Evolutionary conservation across 2,113 vertebrate species (phyloP), one percentile per base, ranked within the genome.

Genomic region (Gadus chalcogrammus): DNA sequence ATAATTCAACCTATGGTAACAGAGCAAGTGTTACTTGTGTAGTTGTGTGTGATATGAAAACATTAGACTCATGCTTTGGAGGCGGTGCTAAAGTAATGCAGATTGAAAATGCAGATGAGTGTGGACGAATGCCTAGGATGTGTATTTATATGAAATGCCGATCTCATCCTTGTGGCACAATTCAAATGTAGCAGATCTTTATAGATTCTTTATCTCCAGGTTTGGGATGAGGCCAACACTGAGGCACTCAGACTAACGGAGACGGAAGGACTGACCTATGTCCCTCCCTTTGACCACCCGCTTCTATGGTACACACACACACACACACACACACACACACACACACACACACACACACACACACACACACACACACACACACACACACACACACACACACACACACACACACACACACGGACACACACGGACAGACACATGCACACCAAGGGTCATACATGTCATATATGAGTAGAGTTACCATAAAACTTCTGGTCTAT

Each of bases 161-260:
- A n/a, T 61, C 5, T 15, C 11, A 56, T 17, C 1, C 59, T 58
- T 27, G 22, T 38, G 24, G 24, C 22, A n/a, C 27, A 65, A 16
- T 3, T 62, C 27, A 15, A 15, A 24, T 12, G 15, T 4, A 15
- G 12, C 42, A 62, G 22, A 24, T 22, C 8, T 62, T 16, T 28
- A 28, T 31, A 62, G 28, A 1, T 3, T 18, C 4, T 62, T 17
- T 71, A 35, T 24, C 53, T 22, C n/a, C 75, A 94, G 93, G 91
- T 92, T 53, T 93, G 91, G 91, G 93, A 94, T 72, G 92, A 94
- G 18, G 91, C 93, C 15, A 91, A 93, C 9, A 70, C 83, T 0
- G 90, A 93, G 61, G 93, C 93, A 31, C 79, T 91, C 7, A 76
- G 82, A 61, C 70, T 93, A 67, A 79, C 84, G 9, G 79, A 90